Percentiles rank a stretch among this genome's conserved stretches.
Evolutionary conservation across 1,140 invertebrate genomes (phyloP).

Genomic region (Babylonia areolata): DNA sequence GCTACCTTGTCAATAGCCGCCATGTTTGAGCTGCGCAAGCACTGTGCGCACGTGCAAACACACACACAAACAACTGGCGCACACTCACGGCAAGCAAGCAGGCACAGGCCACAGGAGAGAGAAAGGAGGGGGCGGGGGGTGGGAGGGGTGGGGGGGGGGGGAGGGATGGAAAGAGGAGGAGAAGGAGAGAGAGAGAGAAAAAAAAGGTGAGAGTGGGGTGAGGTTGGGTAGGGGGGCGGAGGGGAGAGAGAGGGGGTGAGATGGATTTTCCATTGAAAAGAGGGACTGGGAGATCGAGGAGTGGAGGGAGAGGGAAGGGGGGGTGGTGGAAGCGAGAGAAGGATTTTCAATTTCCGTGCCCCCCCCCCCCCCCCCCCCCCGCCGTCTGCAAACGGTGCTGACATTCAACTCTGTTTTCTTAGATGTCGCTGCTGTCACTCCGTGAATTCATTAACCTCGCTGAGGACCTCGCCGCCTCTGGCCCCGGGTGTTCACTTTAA

Average conservation of each 20-base stretch:
- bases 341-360: conserved; percentile 25
- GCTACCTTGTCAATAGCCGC: background rate
- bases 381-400: conserved; percentile 25
- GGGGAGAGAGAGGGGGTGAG: background rate
- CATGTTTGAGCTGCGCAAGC: background rate
- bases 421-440: conserved; percentile 31
- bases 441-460: conserved; percentile 33
- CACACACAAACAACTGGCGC: background rate
- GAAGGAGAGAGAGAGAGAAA: background rate
- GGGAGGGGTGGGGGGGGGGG: background rate
- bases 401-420: conserved; percentile 31
- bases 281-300: background rate
- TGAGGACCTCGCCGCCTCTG: conserved; percentile 3
- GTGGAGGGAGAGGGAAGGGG: background rate
- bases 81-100: background rate
- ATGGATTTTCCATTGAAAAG: too few relatives aligned
- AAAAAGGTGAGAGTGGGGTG: background rate
- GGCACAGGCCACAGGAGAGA: background rate
- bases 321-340: background rate
- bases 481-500: conserved; percentile 20
- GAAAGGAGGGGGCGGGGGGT: background rate
- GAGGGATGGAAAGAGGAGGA: background rate
- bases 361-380: conserved; percentile 1
- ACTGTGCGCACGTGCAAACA: conserved; percentile 9
- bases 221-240: background rate